Evolutionary conservation across 2,888 invertebrate genomes (phyloP).

Genomic region (Amphipyra berbera): DNA sequence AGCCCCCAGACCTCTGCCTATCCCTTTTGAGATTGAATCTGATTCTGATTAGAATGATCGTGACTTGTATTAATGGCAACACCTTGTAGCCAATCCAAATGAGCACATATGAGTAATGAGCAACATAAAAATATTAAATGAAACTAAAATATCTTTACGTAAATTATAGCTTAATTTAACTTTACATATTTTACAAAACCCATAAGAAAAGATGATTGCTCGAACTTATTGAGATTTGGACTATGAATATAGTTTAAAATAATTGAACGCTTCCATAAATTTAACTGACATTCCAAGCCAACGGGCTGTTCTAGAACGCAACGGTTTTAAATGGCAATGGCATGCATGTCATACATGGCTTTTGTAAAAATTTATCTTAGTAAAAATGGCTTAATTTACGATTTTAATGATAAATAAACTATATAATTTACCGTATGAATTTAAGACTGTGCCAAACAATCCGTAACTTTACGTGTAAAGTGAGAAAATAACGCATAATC

Average conservation of each 20-base stretch:
- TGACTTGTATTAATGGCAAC: too few relatives aligned
- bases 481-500: constrained; percentile 64
- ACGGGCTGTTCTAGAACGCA: constrained; percentile 76
- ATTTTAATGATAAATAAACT: constrained; percentile 59
- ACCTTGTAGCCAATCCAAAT: too few relatives aligned
- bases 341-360: constrained; percentile 86
- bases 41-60: too few relatives aligned
- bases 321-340: constrained; percentile 83
- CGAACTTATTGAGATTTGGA: too few relatives aligned
- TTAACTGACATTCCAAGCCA: constrained; percentile 64
- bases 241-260: constrained; percentile 1
- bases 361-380: constrained; percentile 74
- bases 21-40: too few relatives aligned
- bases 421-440: constrained; percentile 52
- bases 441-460: constrained; percentile 69
- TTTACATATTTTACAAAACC: too few relatives aligned
- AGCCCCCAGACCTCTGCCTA: too few relatives aligned
- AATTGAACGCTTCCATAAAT: constrained; percentile 71
- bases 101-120: too few relatives aligned
- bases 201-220: too few relatives aligned
- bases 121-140: too few relatives aligned
- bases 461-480: constrained; percentile 59
- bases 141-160: too few relatives aligned
- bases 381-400: constrained; percentile 75
- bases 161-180: too few relatives aligned